phyloP scores from a whole-genome alignment of 2,888 invertebrate species.

The Iselma pallidipennis region DNA sequence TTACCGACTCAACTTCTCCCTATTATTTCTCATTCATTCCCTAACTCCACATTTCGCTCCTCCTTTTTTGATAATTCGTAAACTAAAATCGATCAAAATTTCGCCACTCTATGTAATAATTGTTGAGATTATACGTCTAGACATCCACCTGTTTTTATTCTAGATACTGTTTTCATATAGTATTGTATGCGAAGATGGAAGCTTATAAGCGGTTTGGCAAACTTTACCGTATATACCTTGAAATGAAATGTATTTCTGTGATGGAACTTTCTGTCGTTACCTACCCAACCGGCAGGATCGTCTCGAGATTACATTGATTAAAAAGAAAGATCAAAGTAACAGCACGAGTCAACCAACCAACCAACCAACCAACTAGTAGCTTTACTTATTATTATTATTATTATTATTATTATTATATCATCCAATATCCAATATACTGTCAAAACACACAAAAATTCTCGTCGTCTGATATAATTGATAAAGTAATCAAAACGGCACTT shows the following conservation, averaged over 20 bases:
- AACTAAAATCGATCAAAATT: too few relatives aligned
- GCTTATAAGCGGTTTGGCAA: conserved; percentile 10
- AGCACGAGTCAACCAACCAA: too few relatives aligned
- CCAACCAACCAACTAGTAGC: too few relatives aligned
- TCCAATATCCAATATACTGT: neutral
- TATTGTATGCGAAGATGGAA: neutral
- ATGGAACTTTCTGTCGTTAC: neutral
- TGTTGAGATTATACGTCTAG: conserved; percentile 16
- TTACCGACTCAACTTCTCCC: too few relatives aligned
- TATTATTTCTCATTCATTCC: too few relatives aligned
- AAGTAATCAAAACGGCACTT: too few relatives aligned
- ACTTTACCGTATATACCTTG: neutral
- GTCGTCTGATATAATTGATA: too few relatives aligned
- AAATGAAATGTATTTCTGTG: neutral
- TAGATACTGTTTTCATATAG: conserved; percentile 8
- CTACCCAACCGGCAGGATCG: neutral
- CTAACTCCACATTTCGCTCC: too few relatives aligned
- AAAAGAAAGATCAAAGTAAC: neutral
- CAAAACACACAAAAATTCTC: neutral
- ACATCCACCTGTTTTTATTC: neutral
- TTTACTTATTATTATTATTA: too few relatives aligned
- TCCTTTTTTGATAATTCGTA: too few relatives aligned
- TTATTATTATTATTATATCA: neutral
- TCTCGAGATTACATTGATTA: neutral
- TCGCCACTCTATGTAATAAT: conserved; percentile 5